Conservation (phyloP, 2,797 vertebrate genomes). For the Pantherophis alleghaniensis region DNA sequence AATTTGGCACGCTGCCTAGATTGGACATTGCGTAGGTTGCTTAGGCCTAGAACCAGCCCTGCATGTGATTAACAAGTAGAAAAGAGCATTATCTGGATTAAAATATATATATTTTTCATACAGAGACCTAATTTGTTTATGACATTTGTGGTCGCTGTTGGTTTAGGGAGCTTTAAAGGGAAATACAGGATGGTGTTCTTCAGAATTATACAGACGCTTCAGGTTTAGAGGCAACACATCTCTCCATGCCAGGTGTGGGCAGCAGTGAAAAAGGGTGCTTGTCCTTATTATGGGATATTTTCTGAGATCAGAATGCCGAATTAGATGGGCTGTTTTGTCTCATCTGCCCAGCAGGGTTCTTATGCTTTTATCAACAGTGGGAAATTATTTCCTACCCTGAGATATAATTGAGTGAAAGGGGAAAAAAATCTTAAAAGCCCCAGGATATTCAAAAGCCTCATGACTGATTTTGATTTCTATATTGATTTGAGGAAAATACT, state of each 20-base stretch:
- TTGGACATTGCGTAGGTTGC: background rate
- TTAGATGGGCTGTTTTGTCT: background rate
- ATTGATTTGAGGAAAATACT: conserved; percentile 17
- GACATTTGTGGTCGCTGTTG: background rate
- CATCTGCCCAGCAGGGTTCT: background rate
- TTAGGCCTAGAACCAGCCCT: background rate
- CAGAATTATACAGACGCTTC: background rate
- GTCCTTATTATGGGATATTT: background rate
- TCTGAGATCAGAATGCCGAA: background rate
- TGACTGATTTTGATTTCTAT: conserved; percentile 4
- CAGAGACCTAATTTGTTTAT: background rate
- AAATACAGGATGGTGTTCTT: background rate
- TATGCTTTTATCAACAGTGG: background rate
- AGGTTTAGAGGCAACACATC: background rate
- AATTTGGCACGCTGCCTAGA: background rate
- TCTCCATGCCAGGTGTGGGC: background rate
- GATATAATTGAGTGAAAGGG: background rate
- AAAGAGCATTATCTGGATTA: background rate
- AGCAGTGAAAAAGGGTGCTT: background rate
- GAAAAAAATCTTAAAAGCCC: background rate
- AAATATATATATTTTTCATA: background rate
- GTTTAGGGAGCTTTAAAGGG: background rate
- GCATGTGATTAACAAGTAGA: background rate
- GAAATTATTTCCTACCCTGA: background rate
- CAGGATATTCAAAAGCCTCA: background rate